Conservation (phyloP, 2,113 vertebrate genomes). For the Dolichotis patagonum region DNA sequence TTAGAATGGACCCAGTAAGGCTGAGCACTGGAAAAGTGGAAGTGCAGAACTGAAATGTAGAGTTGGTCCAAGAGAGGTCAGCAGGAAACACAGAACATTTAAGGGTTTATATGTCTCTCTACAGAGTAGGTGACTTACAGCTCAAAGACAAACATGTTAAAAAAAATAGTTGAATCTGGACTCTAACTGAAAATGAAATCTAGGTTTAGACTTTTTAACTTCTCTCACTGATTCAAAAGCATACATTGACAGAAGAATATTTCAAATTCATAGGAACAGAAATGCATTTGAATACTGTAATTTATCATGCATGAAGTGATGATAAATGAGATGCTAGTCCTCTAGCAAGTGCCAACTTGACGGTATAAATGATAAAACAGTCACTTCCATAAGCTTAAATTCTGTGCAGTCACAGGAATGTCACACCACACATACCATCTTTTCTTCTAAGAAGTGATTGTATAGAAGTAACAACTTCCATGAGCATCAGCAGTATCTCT, state of each 20-base stretch:
- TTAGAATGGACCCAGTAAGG: background rate
- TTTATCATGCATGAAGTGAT: background rate
- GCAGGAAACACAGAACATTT: background rate
- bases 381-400: background rate
- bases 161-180: background rate
- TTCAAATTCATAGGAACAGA: background rate
- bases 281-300: background rate
- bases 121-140: background rate
- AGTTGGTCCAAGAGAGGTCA: background rate
- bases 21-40: background rate
- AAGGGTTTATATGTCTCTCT: background rate
- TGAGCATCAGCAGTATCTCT: background rate
- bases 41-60: background rate
- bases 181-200: background rate
- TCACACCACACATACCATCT: background rate
- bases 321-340: background rate
- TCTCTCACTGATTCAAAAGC: background rate
- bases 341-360: background rate
- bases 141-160: background rate
- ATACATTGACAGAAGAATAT: background rate
- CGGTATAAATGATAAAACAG: background rate
- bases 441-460: background rate
- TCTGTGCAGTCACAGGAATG: background rate
- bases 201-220: conserved; percentile 40
- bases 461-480: background rate